Evolutionary conservation across 2,797 vertebrate genomes (phyloP).

Genomic region (Hozukius guyotensis): DNA sequence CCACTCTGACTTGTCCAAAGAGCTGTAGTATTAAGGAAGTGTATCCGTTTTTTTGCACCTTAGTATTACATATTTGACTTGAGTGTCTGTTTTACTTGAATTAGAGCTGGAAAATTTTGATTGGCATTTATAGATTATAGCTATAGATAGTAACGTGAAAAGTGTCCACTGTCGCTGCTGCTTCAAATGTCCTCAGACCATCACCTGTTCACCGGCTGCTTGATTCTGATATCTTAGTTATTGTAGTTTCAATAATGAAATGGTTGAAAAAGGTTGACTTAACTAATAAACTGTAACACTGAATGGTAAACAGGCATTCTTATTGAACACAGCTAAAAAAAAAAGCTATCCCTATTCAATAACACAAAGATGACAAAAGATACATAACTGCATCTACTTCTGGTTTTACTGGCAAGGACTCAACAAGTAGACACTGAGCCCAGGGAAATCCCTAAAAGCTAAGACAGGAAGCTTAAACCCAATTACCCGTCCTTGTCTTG

Average conservation of each 20-base stretch:
- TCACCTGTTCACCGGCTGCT: conserved; percentile 19
- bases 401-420: conserved; percentile 44
- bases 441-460: conserved; percentile 52
- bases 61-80: neutral
- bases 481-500: conserved; percentile 74
- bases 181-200: conserved; percentile 9
- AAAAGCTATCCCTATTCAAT: neutral
- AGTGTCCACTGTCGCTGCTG: conserved; percentile 9
- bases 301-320: neutral
- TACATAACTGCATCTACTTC: conserved; percentile 31
- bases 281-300: neutral
- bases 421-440: conserved; percentile 33
- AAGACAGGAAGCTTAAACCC: conserved; percentile 47
- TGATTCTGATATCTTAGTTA: neutral
- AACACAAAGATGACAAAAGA: conserved; percentile 27
- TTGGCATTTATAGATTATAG: conserved; percentile 6
- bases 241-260: neutral
- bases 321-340: neutral
- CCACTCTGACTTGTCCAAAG: neutral
- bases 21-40: neutral
- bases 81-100: neutral
- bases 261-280: neutral
- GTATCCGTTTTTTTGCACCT: neutral
- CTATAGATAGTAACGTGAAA: conserved; percentile 11
- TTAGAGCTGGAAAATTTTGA: neutral